Evolutionary conservation across 2,888 invertebrate genomes (phyloP), one percentile per base, ranked within the genome.

Genomic region (Gerris lacustris): DNA sequence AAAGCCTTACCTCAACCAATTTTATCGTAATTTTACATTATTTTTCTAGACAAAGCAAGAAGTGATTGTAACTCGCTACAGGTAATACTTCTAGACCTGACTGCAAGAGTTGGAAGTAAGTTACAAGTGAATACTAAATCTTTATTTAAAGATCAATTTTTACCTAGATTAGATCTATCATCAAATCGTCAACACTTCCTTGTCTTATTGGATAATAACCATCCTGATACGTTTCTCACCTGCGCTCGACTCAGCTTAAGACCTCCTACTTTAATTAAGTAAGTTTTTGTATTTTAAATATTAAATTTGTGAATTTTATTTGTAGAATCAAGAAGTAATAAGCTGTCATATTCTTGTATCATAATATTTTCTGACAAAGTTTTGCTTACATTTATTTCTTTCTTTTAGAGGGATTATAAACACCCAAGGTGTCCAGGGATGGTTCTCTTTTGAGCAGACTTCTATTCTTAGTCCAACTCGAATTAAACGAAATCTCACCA

Each of bases 401-500:
- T 15, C 55, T 55, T 80, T 62, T 78, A 91, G 92, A 79, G 84
- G 86, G 0, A 80, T 89, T 11, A 85, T 92, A 44, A 88, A 90
- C 80, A 85, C 87, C 71, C 87, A 88, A 64, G 94, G 94, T 6
- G 87, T 95, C 43, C 87, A 86, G 77, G 95, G 95, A 0, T 86
- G 88, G 69, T 83, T 96, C 4, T 87, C 86, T 9, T 85, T 96
- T 73, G 73, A 75, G 45, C 75, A 75, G 66, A 66, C 88, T 47
- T 91, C 92, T 0, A 89, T 88, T 44, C 93, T 91, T 79, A 90
- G 94, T 80, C 91, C 92, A 0, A 93, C 93, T 0, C 90, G 89
- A 83, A 82, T 89, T 0, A 70, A 68, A 84, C 90, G 0, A 82
- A 89, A 0, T 84, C 86, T 76, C 84, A 88, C 88, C 47, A 64